Base-by-base conservation (phyloP, 2,113 vertebrate species). In the human (Homo sapiens) region DNA sequence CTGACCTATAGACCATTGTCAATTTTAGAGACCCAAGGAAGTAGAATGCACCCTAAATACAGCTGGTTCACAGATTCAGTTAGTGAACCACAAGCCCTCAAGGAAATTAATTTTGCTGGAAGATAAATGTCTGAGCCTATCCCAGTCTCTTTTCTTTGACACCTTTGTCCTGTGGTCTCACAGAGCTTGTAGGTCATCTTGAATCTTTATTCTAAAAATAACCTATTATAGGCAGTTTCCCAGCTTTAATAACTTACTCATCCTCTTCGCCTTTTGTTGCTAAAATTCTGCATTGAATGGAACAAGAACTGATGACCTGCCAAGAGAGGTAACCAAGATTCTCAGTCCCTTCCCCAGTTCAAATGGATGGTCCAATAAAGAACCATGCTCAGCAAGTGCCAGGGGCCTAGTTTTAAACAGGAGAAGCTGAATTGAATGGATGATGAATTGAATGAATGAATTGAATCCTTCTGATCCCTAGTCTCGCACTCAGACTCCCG, bases 1-100 rank as follows among this genome's bases (percentile, higher is more conserved):
- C 96, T 68, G 83, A 97, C 96, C 97, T 98, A 98, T 97, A 98
- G 96, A 98, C 83, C 90, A 90, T 52, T 97, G 93, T 97, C 93
- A 93, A 3, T 98, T 98, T 97, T 97, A 96, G 97, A 98, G 96
- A 92, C 97, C 93, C 78, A 66, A 86, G 93, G 97, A 95, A 98
- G 97, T 96, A 88, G 66, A 96, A 22, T 88, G 57, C 89, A 98
- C 95, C 83, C 97, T 97, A 97, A 97, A 92, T 98, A 95, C 82
- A 97, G 90, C 96, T 97, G 97, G 94, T 97, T 98, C 94, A 32
- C 81, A 96, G 97, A 98, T 97, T 98, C 96, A 93, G 96, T 86
- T 97, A 97, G 80, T 97, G 98, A 98, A 98, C 96, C 23, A 55
- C 90, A 97, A 79, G 52, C 90, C 95, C 79, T 89, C 75, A 68